Evolutionary conservation across 1,140 invertebrate genomes (phyloP).

Genomic region (Drosophila kanapiae): DNA sequence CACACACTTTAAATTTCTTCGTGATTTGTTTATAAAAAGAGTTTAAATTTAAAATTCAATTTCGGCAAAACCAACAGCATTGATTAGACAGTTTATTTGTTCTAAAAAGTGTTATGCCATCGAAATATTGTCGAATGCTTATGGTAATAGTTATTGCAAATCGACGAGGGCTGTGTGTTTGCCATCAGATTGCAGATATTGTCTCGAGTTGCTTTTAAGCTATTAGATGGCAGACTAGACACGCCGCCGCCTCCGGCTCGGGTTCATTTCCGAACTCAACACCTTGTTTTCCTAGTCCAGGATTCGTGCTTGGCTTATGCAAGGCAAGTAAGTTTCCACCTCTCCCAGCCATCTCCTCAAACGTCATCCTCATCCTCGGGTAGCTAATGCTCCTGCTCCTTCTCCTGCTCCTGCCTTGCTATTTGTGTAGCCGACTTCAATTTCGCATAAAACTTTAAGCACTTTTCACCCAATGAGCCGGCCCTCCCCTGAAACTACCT

Average conservation of each 20-base stretch:
- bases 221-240: conserved; percentile 26
- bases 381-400: conserved; percentile 1
- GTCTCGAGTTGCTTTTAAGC: conserved; percentile 31
- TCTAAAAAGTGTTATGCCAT: conserved; percentile 28
- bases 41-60: conserved; percentile 15
- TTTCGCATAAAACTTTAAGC: conserved; percentile 79
- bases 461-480: conserved; percentile 64
- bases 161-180: conserved; percentile 24
- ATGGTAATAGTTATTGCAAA: conserved; percentile 48
- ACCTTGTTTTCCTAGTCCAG: conserved; percentile 25
- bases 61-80: background rate
- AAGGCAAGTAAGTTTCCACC: conserved; percentile 13
- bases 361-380: too few relatives aligned
- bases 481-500: conserved; percentile 10
- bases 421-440: conserved; percentile 70
- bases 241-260: conserved; percentile 9
- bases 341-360: too few relatives aligned
- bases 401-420: conserved; percentile 9
- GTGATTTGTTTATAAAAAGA: background rate
- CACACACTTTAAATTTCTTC: conserved; percentile 6
- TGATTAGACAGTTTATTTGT: conserved; percentile 35
- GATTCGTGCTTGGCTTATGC: conserved; percentile 36
- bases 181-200: conserved; percentile 40
- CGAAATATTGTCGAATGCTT: conserved; percentile 25
- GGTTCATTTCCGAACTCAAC: conserved; percentile 28